These are phyloP conservation scores for Agrochola litura DNA, from an alignment of 2,888 invertebrate genomes.

Conservation along the genomic window DNA sequence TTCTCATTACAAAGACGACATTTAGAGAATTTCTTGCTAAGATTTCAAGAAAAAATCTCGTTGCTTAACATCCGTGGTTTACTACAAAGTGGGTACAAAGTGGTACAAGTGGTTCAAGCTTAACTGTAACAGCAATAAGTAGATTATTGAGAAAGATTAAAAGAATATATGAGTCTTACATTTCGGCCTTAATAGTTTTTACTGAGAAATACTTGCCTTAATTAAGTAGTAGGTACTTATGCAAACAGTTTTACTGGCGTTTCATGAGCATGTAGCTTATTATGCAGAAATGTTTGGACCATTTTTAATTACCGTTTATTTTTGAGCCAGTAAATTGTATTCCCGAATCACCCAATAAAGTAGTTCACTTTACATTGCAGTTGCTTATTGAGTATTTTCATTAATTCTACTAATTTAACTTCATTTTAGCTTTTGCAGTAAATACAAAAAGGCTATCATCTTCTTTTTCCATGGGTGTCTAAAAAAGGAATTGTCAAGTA, in stretches of 20 bases:
- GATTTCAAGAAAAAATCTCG: constrained; percentile 13
- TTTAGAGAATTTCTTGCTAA: constrained; percentile 15
- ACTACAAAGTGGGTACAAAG: too few relatives aligned
- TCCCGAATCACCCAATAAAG: constrained; percentile 39
- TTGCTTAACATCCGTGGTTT: constrained; percentile 25
- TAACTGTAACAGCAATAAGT: constrained; percentile 59
- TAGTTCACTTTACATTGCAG: constrained; percentile 33
- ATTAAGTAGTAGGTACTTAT: constrained; percentile 67
- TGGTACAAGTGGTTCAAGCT: constrained; percentile 32
- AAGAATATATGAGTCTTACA: constrained; percentile 59
- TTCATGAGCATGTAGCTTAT: constrained; percentile 54
- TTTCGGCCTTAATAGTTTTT: constrained; percentile 63
- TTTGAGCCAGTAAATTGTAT: constrained; percentile 32
- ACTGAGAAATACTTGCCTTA: constrained; percentile 68
- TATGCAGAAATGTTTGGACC: constrained; percentile 57
- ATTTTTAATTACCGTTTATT: constrained; percentile 56
- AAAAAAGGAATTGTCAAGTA: constrained; percentile 19
- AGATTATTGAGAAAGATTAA: constrained; percentile 69
- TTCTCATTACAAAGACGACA: constrained; percentile 34
- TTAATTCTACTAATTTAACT: constrained; percentile 17
- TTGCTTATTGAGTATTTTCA: constrained; percentile 25
- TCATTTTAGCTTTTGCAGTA: not conserved
- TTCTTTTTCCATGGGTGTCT: constrained; percentile 16
- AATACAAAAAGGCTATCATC: not conserved
- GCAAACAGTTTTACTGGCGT: constrained; percentile 64